These are phyloP conservation scores for Pollenia angustigena DNA, from an alignment of 2,888 invertebrate genomes.

Conservation along the genomic window DNA sequence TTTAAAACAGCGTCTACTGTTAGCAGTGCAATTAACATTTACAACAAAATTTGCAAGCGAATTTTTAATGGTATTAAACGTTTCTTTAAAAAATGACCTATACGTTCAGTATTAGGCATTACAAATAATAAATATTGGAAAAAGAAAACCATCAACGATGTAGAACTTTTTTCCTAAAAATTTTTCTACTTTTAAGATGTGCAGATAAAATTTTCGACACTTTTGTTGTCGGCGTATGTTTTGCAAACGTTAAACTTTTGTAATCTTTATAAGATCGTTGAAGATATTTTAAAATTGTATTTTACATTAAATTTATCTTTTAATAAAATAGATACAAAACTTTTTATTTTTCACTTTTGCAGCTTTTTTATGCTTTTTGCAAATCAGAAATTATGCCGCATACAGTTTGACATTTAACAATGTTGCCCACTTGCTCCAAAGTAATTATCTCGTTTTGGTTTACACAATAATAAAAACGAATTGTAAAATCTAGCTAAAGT, in stretches of 20 bases:
- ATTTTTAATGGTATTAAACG: not conserved
- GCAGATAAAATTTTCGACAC: conserved; percentile 11
- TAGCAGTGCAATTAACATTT: conserved; percentile 81
- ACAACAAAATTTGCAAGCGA: conserved; percentile 72
- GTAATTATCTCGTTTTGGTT: not conserved
- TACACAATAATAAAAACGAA: too few species aligned
- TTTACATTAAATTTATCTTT: not conserved
- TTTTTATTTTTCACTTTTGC: conserved; percentile 36
- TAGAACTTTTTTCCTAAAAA: not conserved
- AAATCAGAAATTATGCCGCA: conserved; percentile 65
- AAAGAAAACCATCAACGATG: not conserved
- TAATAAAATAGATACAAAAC: conserved; percentile 10
- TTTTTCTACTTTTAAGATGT: not conserved
- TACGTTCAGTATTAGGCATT: not conserved
- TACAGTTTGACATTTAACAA: conserved; percentile 33
- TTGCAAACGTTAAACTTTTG: conserved; percentile 8
- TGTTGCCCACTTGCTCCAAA: conserved; percentile 9
- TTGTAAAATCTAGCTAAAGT: too few species aligned
- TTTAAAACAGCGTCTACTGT: conserved; percentile 79
- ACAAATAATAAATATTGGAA: not conserved
- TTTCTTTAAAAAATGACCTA: not conserved
- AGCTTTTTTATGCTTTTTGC: conserved; percentile 32
- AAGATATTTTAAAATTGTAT: not conserved
- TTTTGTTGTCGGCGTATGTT: not conserved
- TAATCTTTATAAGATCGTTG: not conserved